A percentile compares a stretch with the other conserved stretches of the same genome.
Evolutionary conservation across 2,113 vertebrate species (phyloP).

Genomic region (Tricholaema leucomelas): DNA sequence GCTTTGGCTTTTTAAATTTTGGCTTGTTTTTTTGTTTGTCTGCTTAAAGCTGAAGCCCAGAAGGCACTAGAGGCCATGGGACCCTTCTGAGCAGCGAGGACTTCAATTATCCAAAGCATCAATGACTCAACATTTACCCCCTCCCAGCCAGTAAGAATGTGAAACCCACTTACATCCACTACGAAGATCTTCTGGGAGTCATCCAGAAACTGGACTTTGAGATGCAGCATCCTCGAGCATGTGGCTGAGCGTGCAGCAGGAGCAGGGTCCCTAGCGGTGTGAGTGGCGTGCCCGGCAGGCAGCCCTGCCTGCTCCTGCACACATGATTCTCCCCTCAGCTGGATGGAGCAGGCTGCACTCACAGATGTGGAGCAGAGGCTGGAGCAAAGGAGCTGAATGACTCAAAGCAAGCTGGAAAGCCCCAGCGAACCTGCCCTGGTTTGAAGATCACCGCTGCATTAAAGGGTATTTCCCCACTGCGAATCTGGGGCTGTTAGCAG

Average conservation of each 20-base stretch:
- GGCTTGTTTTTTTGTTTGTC: neutral
- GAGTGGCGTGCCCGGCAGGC: neutral
- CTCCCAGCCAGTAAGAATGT: neutral
- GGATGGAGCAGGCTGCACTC: slow-evolving; percentile 40
- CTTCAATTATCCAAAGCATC: neutral
- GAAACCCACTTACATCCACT: slow-evolving; percentile 81
- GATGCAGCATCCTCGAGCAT: slow-evolving; percentile 77
- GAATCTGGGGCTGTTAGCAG: neutral
- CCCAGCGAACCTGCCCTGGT: neutral
- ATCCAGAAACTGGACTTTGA: slow-evolving; percentile 85
- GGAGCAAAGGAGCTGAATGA: neutral
- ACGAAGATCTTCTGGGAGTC: slow-evolving; percentile 86
- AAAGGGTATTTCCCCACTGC: neutral
- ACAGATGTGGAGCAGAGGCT: neutral
- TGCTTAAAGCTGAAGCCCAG: neutral
- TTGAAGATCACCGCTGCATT: neutral
- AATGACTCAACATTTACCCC: slow-evolving; percentile 33
- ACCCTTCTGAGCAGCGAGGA: slow-evolving; percentile 1
- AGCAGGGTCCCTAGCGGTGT: neutral
- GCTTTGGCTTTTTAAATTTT: neutral
- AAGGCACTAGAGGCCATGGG: neutral
- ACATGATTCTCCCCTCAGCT: slow-evolving; percentile 63
- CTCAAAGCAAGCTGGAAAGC: neutral
- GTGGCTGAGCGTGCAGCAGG: slow-evolving; percentile 24
- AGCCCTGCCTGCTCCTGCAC: slow-evolving; percentile 40